Evolutionary conservation across 2,797 vertebrate genomes (phyloP).

Genomic region (Oophaga sylvatica): DNA sequence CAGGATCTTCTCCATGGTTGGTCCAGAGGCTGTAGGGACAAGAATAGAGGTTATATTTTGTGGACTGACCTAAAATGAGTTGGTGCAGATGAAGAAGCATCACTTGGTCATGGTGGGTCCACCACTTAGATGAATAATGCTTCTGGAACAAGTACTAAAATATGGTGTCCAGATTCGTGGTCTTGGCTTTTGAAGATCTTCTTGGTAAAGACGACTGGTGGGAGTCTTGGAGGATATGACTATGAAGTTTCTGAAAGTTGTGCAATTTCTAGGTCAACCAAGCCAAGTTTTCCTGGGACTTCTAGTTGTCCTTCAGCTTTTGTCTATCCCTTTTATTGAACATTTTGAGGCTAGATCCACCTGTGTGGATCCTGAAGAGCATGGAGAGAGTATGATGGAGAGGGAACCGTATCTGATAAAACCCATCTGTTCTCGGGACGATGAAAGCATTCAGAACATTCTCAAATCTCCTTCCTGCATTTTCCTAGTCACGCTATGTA

Average conservation of each 20-base stretch:
- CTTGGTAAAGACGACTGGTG: neutral
- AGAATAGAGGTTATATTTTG: neutral
- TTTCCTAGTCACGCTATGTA: conserved; percentile 21
- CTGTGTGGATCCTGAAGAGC: neutral
- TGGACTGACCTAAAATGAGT: neutral
- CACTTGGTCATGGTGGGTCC: neutral
- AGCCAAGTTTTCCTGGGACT: neutral
- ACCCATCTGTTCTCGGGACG: conserved; percentile 36
- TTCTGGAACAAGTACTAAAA: neutral
- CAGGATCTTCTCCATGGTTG: conserved; percentile 7
- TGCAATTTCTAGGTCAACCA: neutral
- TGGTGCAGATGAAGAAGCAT: neutral
- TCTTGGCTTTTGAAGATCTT: neutral
- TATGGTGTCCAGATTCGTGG: neutral
- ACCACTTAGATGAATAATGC: neutral
- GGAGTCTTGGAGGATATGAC: neutral
- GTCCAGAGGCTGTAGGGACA: neutral
- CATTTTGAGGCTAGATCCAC: neutral
- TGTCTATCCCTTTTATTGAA: neutral
- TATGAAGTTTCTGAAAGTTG: neutral
- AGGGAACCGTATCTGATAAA: neutral
- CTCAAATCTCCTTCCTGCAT: neutral
- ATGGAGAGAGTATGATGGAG: neutral
- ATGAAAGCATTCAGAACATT: conserved; percentile 21
- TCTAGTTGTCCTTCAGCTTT: neutral